These are phyloP conservation scores for Neotragus pygmaeus DNA, from an alignment of 2,113 vertebrate species.

Conservation along the genomic window DNA sequence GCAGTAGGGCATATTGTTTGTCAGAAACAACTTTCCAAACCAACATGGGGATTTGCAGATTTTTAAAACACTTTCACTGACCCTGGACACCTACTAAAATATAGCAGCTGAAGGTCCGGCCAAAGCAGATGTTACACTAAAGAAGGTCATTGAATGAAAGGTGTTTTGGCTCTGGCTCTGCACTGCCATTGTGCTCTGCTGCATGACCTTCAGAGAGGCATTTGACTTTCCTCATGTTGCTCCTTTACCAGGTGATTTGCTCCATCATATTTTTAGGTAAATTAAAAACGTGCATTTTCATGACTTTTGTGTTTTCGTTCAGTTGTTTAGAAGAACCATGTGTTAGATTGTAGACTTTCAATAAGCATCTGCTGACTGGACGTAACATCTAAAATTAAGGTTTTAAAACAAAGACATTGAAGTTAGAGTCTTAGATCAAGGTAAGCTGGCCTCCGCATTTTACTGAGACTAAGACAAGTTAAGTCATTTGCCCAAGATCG, in stretches of 20 bases:
- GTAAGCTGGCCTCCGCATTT: neutral
- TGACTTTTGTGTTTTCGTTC: slow-evolving; percentile 18
- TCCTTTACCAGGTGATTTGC: neutral
- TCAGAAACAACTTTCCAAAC: slow-evolving; percentile 1
- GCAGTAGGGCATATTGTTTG: neutral
- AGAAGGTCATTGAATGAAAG: neutral
- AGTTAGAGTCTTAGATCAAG: neutral
- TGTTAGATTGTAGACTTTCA: neutral
- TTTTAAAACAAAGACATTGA: slow-evolving; percentile 15
- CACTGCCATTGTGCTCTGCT: neutral
- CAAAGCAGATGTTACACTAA: neutral
- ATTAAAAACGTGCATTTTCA: slow-evolving; percentile 29
- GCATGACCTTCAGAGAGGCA: slow-evolving; percentile 11
- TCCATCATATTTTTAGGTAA: neutral
- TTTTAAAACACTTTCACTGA: neutral
- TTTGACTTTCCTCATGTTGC: neutral
- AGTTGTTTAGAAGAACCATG: neutral
- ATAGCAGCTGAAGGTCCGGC: neutral
- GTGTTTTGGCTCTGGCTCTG: neutral
- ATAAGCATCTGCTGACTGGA: neutral
- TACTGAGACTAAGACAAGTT: neutral
- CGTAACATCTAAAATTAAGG: neutral
- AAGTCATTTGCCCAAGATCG: neutral
- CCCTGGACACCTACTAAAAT: neutral
- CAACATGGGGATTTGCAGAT: neutral